Base-by-base conservation (phyloP, 2,888 invertebrate genomes). In the Ryuthela nishihirai region DNA sequence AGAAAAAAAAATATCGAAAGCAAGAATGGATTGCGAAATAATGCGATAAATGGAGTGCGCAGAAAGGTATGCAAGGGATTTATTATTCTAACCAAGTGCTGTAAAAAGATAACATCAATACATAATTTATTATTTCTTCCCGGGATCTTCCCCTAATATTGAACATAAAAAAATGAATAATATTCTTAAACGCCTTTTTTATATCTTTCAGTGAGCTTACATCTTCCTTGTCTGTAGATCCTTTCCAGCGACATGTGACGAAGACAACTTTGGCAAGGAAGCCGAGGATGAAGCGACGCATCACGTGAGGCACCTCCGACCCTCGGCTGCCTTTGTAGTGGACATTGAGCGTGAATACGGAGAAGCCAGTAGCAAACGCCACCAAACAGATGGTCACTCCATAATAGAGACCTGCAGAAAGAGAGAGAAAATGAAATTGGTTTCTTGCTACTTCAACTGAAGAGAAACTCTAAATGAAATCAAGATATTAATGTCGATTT, bases 271-370 rank as follows among this genome's bases (percentile, higher is more conserved):
- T 81, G 61, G 87, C 86, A 68, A 89, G 78, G 67, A 85, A 79
- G 71, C 85, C 83, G 70, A 90, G 80, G 67, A 87, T 84, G 66
- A 89, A 75, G 67, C 82, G 83, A 69, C 84, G 82, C 49, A 85
- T 76, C 68, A 83, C 72, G 41, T 80, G 78, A 39, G 90, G 88
- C 62, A 90, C 87, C 71, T 85, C 83, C 65, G 84, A 82, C 67
- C 88, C 88, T 71, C 87, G 79, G 15, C 45, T 53, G 67, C 90
- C 89, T 72, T 88, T 80, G 78, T 89, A 88, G 29, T 89, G 88
- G 71, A 89, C 83, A 74, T 88, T 88, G 64, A 89, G 78, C 2
- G 88, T 89, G 56, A 89, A 85, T 46, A 89, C 88, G 0, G 88
- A 87, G 44, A 87, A 77, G 1, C 85, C 87, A 1, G 86, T 86